Evolutionary conservation across 2,113 vertebrate genomes (phyloP).

Genomic region (Hassar affinis): DNA sequence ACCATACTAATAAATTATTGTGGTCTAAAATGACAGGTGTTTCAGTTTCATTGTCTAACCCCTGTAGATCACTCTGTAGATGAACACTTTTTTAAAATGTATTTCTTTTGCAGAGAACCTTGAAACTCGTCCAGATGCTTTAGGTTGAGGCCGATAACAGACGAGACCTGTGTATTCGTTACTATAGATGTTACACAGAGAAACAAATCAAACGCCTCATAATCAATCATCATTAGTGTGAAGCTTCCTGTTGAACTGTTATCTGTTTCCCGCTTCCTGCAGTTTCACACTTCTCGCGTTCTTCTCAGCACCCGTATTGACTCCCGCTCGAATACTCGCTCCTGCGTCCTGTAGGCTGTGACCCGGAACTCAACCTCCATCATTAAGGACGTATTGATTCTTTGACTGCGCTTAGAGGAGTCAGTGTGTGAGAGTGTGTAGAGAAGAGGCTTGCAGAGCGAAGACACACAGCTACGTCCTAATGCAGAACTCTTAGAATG

Average conservation of each 20-base stretch:
- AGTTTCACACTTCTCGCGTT: neutral
- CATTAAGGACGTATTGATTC: neutral
- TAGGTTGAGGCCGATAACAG: neutral
- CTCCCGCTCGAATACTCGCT: neutral
- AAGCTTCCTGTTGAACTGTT: neutral
- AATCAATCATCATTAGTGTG: neutral
- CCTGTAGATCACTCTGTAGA: too few species aligned
- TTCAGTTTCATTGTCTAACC: too few species aligned
- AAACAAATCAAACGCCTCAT: neutral
- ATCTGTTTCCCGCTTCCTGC: neutral
- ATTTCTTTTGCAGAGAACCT: too few species aligned
- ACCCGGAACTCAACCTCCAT: conserved; percentile 5
- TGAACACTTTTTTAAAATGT: too few species aligned
- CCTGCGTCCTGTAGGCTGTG: neutral
- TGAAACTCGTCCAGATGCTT: too few species aligned
- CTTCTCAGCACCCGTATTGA: neutral
- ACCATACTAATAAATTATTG: too few species aligned
- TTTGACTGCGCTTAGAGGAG: neutral
- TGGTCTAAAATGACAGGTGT: too few species aligned
- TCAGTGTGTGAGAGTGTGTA: neutral
- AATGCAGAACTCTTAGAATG: neutral
- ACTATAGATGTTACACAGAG: neutral
- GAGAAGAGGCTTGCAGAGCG: neutral
- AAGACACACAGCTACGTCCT: neutral
- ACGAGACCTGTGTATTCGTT: neutral